A percentile compares a stretch with the other conserved stretches of the same genome.
phyloP scores from a whole-genome alignment of 2,797 vertebrate genomes.

The Poecilia wingei region DNA sequence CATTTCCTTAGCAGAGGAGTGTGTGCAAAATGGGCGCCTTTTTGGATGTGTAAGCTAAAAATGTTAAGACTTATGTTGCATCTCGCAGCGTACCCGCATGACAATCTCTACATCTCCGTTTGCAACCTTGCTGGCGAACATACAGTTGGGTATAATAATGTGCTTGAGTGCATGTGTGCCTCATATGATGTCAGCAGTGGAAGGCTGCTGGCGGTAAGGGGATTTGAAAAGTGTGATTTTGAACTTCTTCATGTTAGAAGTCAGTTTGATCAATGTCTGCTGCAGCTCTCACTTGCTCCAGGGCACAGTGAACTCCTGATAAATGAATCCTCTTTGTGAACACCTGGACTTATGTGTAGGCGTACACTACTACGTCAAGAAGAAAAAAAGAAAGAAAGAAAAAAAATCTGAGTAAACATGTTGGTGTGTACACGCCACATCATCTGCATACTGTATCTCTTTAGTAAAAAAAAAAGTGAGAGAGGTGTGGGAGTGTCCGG shows the following conservation, averaged over 20 bases:
- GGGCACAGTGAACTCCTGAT: conserved; percentile 81
- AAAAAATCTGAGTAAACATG: conserved; percentile 59
- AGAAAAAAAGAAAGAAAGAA: conserved; percentile 65
- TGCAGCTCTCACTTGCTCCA: conserved; percentile 79
- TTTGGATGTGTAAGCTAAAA: conserved; percentile 48
- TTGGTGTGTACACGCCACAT: conserved; percentile 35
- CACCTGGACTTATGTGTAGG: conserved; percentile 75
- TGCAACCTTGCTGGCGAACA: not conserved
- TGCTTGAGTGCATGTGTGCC: conserved; percentile 19
- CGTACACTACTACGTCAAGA: conserved; percentile 64
- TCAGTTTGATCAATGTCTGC: conserved; percentile 87
- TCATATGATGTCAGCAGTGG: conserved; percentile 62
- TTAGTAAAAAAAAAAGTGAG: conserved; percentile 13
- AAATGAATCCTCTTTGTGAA: conserved; percentile 79
- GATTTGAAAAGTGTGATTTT: conserved; percentile 80
- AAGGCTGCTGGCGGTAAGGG: conserved; percentile 72
- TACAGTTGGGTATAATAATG: not conserved
- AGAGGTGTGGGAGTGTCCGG: conserved; percentile 53
- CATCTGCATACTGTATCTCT: conserved; percentile 48
- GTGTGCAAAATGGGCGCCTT: conserved; percentile 27
- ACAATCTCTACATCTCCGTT: conserved; percentile 24
- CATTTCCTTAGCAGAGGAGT: conserved; percentile 27
- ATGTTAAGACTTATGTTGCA: conserved; percentile 29
- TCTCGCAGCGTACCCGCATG: conserved; percentile 29
- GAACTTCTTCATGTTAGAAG: conserved; percentile 84